These are phyloP conservation scores for Sebastes cheni DNA, from an alignment of 2,797 vertebrate genomes.

Conservation along the genomic window DNA sequence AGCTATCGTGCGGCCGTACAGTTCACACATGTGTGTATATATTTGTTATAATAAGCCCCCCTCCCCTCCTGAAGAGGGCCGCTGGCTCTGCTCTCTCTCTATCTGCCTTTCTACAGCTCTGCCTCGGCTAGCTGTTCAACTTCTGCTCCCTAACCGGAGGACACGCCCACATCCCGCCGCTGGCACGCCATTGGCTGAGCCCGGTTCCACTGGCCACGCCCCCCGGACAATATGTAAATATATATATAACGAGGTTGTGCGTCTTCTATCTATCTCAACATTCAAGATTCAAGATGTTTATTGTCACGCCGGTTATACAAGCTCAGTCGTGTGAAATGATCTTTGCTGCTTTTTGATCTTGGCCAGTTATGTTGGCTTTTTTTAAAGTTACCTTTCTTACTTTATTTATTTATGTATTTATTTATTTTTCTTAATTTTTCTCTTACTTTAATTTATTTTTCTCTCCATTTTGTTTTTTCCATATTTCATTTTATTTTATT, in stretches of 20 bases:
- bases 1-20: constrained; percentile 83
- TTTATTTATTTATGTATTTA: no score
- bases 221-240: constrained; percentile 53
- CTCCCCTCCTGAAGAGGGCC: constrained; percentile 81
- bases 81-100: constrained; percentile 82
- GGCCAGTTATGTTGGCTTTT: no score
- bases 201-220: constrained; percentile 65
- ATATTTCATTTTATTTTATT: no score
- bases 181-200: constrained; percentile 72
- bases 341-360: no score
- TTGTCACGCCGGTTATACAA: no score
- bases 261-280: no score
- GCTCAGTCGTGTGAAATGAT: accelerated
- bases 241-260: constrained; percentile 62
- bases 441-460: no score
- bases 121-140: constrained; percentile 83
- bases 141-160: constrained; percentile 80
- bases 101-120: constrained; percentile 83
- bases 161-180: constrained; percentile 74
- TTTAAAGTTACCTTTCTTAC: no score
- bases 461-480: no score
- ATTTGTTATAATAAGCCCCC: constrained; percentile 86
- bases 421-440: no score
- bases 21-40: constrained; percentile 86
- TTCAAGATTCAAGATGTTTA: no score